Evolutionary conservation across 2,888 invertebrate genomes (phyloP).

Genomic region (Silvanus unidentatus): DNA sequence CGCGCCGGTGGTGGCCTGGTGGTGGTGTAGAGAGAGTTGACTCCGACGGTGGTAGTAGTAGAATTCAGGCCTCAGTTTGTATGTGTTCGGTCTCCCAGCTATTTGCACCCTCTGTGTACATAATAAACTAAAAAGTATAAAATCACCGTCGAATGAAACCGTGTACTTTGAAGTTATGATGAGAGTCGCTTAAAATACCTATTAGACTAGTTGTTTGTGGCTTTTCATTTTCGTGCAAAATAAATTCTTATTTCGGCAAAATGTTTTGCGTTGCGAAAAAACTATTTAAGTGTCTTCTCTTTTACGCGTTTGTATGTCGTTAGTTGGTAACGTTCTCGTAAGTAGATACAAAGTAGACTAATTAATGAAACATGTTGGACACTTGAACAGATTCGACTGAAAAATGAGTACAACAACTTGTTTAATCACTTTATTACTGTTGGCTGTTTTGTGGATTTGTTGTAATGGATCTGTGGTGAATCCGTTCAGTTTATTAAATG

Average conservation of each 20-base stretch:
- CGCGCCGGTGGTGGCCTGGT: conserved; percentile 11
- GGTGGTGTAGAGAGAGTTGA: conserved; percentile 19
- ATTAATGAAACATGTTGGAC: too few relatives aligned
- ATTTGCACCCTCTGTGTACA: conserved; percentile 27
- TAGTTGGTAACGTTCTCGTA: too few relatives aligned
- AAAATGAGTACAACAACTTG: too few relatives aligned
- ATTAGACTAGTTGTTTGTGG: neutral
- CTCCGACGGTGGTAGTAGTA: conserved; percentile 20
- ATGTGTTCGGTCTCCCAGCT: conserved; percentile 33
- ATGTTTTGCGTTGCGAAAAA: too few relatives aligned
- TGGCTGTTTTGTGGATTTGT: conserved; percentile 4
- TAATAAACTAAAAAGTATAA: neutral
- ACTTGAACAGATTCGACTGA: too few relatives aligned
- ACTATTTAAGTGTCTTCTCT: too few relatives aligned
- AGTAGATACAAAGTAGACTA: neutral
- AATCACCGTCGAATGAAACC: too few relatives aligned
- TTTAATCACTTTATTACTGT: too few relatives aligned
- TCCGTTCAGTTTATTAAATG: conserved; percentile 40
- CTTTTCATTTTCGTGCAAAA: neutral
- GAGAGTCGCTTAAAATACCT: too few relatives aligned
- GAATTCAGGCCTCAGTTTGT: conserved; percentile 32
- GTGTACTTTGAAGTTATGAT: too few relatives aligned
- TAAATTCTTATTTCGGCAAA: neutral
- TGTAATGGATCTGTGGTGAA: conserved; percentile 26
- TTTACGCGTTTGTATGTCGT: too few relatives aligned